phyloP scores from a whole-genome alignment of 1,140 invertebrate species.

The Drosophila triauraria region DNA sequence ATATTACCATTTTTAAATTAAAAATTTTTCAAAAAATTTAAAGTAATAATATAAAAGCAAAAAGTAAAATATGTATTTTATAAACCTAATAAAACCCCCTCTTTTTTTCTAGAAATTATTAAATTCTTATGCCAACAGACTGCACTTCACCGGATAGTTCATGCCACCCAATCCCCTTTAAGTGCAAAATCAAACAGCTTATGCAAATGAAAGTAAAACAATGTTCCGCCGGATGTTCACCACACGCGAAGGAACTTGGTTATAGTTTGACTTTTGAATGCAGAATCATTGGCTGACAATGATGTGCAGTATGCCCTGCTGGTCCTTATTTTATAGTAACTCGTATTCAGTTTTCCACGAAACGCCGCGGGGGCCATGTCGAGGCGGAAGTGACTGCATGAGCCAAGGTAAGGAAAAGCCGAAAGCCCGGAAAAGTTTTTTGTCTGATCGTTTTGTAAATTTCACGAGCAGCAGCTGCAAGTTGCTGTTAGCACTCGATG shows the following conservation, averaged over 20 bases:
- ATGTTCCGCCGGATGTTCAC: conserved; percentile 11
- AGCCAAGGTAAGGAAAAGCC: not conserved
- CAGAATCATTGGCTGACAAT: conserved; percentile 41
- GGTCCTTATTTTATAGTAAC: not conserved
- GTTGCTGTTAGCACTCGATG: conserved; percentile 51
- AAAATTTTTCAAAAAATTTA: too few species aligned
- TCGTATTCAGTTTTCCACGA: not conserved
- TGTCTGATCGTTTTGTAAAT: conserved; percentile 62
- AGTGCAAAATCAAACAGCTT: conserved; percentile 22
- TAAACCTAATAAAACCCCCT: not conserved
- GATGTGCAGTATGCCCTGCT: conserved; percentile 35
- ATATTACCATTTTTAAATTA: too few species aligned
- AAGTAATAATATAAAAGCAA: too few species aligned
- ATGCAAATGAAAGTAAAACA: conserved; percentile 33
- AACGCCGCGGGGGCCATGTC: too few species aligned
- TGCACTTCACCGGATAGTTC: not conserved
- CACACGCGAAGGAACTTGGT: conserved; percentile 3
- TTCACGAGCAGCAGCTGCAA: conserved; percentile 69
- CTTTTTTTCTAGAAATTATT: not conserved
- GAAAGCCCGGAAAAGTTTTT: conserved; percentile 21
- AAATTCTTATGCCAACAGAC: not conserved
- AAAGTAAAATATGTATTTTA: too few species aligned
- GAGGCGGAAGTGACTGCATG: not conserved
- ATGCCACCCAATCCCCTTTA: not conserved
- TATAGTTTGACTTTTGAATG: conserved; percentile 18